Percentiles rank a stretch among this genome's conserved stretches.
These are phyloP conservation scores for Menidia beryllina DNA, from an alignment of 2,113 vertebrate genomes.

Conservation along the genomic window DNA sequence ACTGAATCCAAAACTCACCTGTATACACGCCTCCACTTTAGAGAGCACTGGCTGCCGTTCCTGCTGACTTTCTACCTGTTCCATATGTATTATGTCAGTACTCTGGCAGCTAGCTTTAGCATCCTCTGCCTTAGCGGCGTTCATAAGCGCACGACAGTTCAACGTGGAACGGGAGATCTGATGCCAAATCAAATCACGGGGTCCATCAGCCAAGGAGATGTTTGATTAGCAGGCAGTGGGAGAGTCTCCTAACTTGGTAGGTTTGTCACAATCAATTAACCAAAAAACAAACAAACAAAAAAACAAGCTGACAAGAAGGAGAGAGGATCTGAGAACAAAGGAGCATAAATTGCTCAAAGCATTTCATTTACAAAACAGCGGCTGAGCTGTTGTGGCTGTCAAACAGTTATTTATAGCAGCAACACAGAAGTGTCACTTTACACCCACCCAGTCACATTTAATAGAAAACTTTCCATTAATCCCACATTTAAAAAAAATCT, in stretches of 20 bases:
- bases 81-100: not conserved
- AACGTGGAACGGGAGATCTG: not conserved
- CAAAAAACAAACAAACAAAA: not conserved
- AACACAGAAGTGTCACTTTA: constrained; percentile 17
- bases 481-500: constrained; percentile 41
- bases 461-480: constrained; percentile 56
- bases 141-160: not conserved
- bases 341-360: not conserved
- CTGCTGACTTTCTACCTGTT: not conserved
- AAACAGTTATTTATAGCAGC: constrained; percentile 66
- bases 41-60: too few species aligned
- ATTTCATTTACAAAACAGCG: constrained; percentile 24
- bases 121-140: not conserved
- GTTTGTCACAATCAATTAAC: not conserved
- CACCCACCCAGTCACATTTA: constrained; percentile 35
- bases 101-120: not conserved
- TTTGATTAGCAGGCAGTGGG: not conserved
- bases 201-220: not conserved
- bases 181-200: constrained; percentile 16
- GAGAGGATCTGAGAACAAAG: not conserved
- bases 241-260: constrained; percentile 1
- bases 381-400: constrained; percentile 44
- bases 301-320: not conserved
- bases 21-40: too few species aligned
- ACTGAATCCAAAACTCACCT: not conserved